Conservation (phyloP, 2,797 vertebrate genomes). For the Epinephelus malabaricus region DNA sequence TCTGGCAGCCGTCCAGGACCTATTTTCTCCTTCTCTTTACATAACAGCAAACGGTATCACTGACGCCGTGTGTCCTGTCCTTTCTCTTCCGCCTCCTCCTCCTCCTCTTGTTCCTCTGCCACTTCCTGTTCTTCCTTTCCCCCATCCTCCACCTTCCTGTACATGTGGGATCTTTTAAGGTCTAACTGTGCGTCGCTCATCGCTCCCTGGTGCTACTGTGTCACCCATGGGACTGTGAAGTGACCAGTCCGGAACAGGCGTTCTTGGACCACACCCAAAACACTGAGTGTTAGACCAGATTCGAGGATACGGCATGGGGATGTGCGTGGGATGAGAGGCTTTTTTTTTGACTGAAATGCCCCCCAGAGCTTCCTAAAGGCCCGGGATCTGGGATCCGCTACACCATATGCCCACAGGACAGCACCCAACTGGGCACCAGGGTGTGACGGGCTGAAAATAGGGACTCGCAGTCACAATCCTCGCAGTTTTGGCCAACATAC, state of each 20-base stretch:
- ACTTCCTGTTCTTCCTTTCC: slow-evolving; percentile 61
- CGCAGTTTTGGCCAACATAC: slow-evolving; percentile 63
- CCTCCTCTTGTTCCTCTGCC: slow-evolving; percentile 59
- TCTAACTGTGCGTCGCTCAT: slow-evolving; percentile 46
- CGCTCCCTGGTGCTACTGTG: slow-evolving; percentile 43
- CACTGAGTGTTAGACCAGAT: slow-evolving; percentile 39
- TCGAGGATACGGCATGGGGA: slow-evolving; percentile 36
- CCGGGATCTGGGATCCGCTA: slow-evolving; percentile 71
- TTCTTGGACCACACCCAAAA: slow-evolving; percentile 66
- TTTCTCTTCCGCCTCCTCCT: slow-evolving; percentile 63
- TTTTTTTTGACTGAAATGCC: slow-evolving; percentile 61
- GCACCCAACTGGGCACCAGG: slow-evolving; percentile 78
- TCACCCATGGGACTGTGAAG: slow-evolving; percentile 42
- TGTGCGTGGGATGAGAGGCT: slow-evolving; percentile 58
- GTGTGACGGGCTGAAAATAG: slow-evolving; percentile 80
- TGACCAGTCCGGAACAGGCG: slow-evolving; percentile 56
- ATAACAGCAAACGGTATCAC: slow-evolving; percentile 81
- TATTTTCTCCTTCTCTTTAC: slow-evolving; percentile 88
- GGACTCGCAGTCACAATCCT: slow-evolving; percentile 67
- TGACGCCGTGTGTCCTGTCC: slow-evolving; percentile 74
- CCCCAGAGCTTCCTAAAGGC: slow-evolving; percentile 63
- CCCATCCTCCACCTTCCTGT: slow-evolving; percentile 55
- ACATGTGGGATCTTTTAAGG: slow-evolving; percentile 54
- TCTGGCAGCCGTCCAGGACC: slow-evolving; percentile 84
- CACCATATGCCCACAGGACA: slow-evolving; percentile 85